Conservation (phyloP, 2,888 invertebrate genomes). For the Tigriopus californicus region DNA sequence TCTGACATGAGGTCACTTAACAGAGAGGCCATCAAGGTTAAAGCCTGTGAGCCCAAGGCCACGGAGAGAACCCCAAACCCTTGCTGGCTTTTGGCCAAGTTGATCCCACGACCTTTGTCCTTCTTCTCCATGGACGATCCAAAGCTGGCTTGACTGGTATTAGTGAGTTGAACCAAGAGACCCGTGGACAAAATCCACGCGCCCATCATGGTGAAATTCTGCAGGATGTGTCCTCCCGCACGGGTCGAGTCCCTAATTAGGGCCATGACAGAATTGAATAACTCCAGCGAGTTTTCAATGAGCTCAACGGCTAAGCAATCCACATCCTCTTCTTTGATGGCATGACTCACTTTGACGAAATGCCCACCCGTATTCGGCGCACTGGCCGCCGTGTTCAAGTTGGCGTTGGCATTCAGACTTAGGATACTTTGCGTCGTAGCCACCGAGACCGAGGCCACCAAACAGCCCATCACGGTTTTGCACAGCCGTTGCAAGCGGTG, state of each 20-base stretch:
- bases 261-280: slow-evolving; percentile 59
- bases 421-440: slow-evolving; percentile 27
- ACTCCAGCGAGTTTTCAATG: slow-evolving; percentile 69
- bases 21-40: slow-evolving; percentile 52
- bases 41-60: slow-evolving; percentile 62
- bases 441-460: slow-evolving; percentile 39
- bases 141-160: slow-evolving; percentile 20
- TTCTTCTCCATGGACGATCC: slow-evolving; percentile 17
- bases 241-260: slow-evolving; percentile 65
- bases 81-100: slow-evolving; percentile 57
- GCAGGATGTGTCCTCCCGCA: slow-evolving; percentile 68
- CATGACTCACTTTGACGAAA: too few relatives aligned
- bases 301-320: slow-evolving; percentile 61
- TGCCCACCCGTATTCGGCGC: too few relatives aligned
- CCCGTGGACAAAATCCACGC: slow-evolving; percentile 73
- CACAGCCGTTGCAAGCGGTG: slow-evolving; percentile 63
- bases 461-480: slow-evolving; percentile 57
- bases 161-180: slow-evolving; percentile 56
- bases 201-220: slow-evolving; percentile 72
- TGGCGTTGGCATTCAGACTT: not conserved
- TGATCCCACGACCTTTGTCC: slow-evolving; percentile 29
- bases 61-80: slow-evolving; percentile 75
- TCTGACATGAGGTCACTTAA: slow-evolving; percentile 59
- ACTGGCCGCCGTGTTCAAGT: too few relatives aligned
- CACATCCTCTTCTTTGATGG: slow-evolving; percentile 46